Evolutionary conservation across 2,113 vertebrate genomes (phyloP).

Genomic region (Semicossyphus pulcher): DNA sequence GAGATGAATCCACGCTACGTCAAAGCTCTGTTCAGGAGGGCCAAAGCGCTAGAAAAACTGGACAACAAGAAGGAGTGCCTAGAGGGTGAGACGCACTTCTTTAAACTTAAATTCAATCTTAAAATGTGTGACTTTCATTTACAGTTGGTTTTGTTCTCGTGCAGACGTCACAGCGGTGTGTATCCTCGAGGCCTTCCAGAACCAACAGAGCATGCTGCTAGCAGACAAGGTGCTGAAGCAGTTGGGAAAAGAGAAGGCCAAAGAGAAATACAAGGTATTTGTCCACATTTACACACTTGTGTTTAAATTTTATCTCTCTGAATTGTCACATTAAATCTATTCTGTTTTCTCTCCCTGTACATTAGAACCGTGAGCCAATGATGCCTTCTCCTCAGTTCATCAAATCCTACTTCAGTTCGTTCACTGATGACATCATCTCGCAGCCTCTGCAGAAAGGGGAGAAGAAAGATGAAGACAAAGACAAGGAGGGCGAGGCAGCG

Average conservation of each 20-base stretch:
- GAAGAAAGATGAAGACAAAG: conserved; percentile 99
- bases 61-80: conserved; percentile 98
- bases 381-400: conserved; percentile 99
- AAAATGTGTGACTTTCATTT: neutral
- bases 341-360: neutral
- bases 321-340: neutral
- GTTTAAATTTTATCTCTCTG: neutral
- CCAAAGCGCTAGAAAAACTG: conserved; percentile 95
- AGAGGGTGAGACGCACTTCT: conserved; percentile 87
- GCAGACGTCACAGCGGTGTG: conserved; percentile 98
- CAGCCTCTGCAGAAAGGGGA: conserved; percentile 97
- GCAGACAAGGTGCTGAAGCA: conserved; percentile 98
- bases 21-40: conserved; percentile 97
- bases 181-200: conserved; percentile 98
- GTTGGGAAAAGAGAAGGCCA: conserved; percentile 98
- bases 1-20: conserved; percentile 96
- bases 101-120: neutral
- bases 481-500: conserved; percentile 95
- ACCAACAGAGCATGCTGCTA: conserved; percentile 98
- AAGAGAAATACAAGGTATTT: conserved; percentile 98
- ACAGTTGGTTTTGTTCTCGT: neutral
- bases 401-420: conserved; percentile 99
- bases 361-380: conserved; percentile 96
- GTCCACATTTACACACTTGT: neutral
- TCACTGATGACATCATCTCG: conserved; percentile 99